Conservation (phyloP, 2,888 invertebrate species). For the Acanthosepion pharaonis region DNA sequence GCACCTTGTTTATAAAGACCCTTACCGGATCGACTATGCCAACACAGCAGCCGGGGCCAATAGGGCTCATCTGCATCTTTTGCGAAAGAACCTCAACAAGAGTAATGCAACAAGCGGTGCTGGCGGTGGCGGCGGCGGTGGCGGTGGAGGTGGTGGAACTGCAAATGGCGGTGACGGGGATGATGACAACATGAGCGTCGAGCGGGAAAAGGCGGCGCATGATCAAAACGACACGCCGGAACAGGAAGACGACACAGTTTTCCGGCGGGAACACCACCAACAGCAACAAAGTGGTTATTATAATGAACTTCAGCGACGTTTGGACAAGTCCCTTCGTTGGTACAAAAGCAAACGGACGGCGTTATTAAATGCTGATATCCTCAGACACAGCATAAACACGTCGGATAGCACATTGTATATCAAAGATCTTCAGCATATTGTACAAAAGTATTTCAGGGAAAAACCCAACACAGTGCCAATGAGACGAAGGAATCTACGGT, state of each 20-base stretch:
- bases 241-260: background rate
- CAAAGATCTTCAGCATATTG: background rate
- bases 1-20: background rate
- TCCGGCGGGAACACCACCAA: background rate
- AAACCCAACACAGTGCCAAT: background rate
- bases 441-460: slow-evolving; percentile 21
- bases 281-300: too few relatives aligned
- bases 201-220: background rate
- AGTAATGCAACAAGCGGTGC: slow-evolving; percentile 48
- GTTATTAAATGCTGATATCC: background rate
- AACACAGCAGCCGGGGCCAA: slow-evolving; percentile 44
- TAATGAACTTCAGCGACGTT: background rate
- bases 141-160: background rate
- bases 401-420: background rate
- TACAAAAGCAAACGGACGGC: background rate
- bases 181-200: slow-evolving; percentile 18
- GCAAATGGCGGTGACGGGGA: background rate
- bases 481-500: background rate
- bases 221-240: slow-evolving; percentile 38
- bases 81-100: slow-evolving; percentile 48
- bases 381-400: background rate
- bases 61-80: slow-evolving; percentile 46
- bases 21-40: slow-evolving; percentile 17
- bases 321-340: background rate
- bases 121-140: background rate